Evolutionary conservation across 2,888 invertebrate genomes (phyloP).

Genomic region (Hoplodrina blanda): DNA sequence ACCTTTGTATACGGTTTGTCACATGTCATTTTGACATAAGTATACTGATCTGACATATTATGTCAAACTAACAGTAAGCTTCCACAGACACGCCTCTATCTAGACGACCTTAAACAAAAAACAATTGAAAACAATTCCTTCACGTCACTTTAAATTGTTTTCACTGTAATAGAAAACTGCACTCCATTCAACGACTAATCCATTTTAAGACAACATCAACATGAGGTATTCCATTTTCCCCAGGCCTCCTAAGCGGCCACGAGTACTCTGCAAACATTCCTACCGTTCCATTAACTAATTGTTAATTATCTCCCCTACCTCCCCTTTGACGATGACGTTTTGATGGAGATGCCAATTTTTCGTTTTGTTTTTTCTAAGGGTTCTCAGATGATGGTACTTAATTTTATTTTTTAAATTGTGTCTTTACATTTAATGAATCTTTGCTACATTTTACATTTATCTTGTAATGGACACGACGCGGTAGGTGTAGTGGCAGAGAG

Average conservation of each 20-base stretch:
- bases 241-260: conserved; percentile 64
- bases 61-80: background rate
- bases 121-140: conserved; percentile 14
- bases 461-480: background rate
- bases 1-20: too few relatives aligned
- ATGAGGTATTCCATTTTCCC: conserved; percentile 64
- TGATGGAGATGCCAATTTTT: conserved; percentile 76
- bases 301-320: conserved; percentile 79
- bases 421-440: conserved; percentile 22
- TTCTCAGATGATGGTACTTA: conserved; percentile 32
- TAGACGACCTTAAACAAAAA: background rate
- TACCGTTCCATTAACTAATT: conserved; percentile 82
- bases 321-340: conserved; percentile 71
- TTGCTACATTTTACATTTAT: conserved; percentile 9
- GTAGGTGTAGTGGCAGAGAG: too few relatives aligned
- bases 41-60: too few relatives aligned
- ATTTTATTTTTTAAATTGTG: conserved; percentile 10
- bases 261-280: conserved; percentile 73
- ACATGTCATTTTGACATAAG: background rate
- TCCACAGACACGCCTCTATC: background rate
- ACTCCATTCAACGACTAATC: conserved; percentile 62
- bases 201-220: conserved; percentile 65
- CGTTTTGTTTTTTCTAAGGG: conserved; percentile 58
- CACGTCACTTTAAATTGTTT: conserved; percentile 42
- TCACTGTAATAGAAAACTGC: conserved; percentile 49